Base-by-base conservation (phyloP, 2,888 invertebrate genomes). In the Linnaemya vulpina region DNA sequence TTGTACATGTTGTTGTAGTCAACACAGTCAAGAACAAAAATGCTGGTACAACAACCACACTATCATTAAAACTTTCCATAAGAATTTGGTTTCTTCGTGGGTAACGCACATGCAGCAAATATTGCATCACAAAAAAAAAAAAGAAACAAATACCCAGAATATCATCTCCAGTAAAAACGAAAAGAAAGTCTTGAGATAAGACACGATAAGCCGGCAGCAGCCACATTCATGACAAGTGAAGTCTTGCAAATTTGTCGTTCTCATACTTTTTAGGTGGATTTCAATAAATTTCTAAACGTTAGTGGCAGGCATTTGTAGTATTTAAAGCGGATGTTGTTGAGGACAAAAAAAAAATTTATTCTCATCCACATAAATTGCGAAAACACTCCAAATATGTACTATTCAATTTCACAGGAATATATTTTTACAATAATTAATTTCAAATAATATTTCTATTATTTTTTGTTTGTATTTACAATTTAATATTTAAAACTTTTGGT, bases 191-290 rank as follows among this genome's bases (percentile, higher is more conserved):
- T 13, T 40, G 10, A 40, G 9, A 65, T 25, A 4, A 25, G 30
- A 46, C 25, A n/a, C n/a, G 62, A 73, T 65, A 80, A 83, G 62
- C 70, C 65, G 46, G 22, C 65, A 55, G 30, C 38, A 55, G 30
- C 38, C 62, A 78, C 68, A 62, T 76, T 60, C 15, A 63, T 46
- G 46, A 55, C 75, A 79, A 75, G n/a, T 53, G 38, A 62, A 65
- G 65, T 62, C 62, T 25, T 40, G 60, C 60, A n/a, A 70, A 40
- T 82, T 76, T 80, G 17, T 67, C n/a, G 11, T 74, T 63, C 1
- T 13, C 9, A 55, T 65, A 9, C 13, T 46, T 75, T 65, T 75
- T 43, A 11, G 8, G 2, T 11, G 17, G 1, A 49, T 60, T 38
- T 55, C 55, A 15, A 55, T 15, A 7, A 5, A 55, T 30, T 55